Evolutionary conservation across 2,888 invertebrate species (phyloP).

Genomic region (Chloroclystis v-ata): DNA sequence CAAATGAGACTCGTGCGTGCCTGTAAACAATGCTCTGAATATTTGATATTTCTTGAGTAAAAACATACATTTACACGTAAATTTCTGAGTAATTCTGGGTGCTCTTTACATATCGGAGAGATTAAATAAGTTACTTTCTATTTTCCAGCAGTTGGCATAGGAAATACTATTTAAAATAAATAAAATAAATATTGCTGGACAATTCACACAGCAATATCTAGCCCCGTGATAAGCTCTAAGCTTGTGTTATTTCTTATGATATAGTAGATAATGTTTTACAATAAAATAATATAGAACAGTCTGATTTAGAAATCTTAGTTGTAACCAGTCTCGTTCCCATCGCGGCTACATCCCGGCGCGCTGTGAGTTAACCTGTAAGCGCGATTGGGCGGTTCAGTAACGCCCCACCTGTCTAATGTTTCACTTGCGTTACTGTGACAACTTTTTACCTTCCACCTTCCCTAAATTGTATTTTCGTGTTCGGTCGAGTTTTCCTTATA

Average conservation of each 20-base stretch:
- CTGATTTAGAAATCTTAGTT: no score
- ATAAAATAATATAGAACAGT: no score
- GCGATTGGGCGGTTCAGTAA: conserved; percentile 47
- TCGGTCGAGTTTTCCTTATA: conserved; percentile 75
- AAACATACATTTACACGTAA: conserved; percentile 42
- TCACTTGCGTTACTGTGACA: conserved; percentile 72
- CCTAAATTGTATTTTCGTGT: conserved; percentile 77
- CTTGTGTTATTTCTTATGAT: no score
- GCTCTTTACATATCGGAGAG: not conserved
- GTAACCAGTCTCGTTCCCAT: not conserved
- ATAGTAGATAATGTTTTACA: no score
- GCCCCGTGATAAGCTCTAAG: no score
- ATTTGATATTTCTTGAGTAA: conserved; percentile 39
- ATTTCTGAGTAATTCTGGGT: conserved; percentile 50
- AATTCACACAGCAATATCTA: no score
- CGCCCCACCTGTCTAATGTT: conserved; percentile 62
- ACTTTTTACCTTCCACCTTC: conserved; percentile 72
- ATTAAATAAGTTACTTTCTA: no score
- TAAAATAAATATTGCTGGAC: no score
- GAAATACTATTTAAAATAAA: no score
- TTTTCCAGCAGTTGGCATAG: no score
- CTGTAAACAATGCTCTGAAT: conserved; percentile 35
- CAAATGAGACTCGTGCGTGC: conserved; percentile 31
- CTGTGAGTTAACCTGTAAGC: conserved; percentile 24
- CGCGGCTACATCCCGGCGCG: not conserved